phyloP scores from a whole-genome alignment of 1,140 invertebrate species.

The Leucophenga varia region DNA sequence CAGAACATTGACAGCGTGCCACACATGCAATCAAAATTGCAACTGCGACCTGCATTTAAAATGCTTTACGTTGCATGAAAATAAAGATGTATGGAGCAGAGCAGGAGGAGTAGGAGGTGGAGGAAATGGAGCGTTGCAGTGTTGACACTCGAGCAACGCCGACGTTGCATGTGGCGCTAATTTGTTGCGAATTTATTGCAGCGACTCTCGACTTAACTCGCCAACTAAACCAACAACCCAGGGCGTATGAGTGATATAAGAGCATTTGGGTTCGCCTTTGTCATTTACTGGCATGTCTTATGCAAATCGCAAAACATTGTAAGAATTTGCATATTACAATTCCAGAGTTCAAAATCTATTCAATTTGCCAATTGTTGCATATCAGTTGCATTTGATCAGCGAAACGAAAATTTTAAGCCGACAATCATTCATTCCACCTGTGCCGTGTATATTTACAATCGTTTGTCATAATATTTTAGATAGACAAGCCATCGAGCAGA shows the following conservation, averaged over 20 bases:
- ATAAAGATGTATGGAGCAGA: too few species aligned
- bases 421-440: constrained; percentile 14
- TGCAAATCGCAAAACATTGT: constrained; percentile 32
- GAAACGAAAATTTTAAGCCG: not conserved
- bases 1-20: too few species aligned
- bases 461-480: too few species aligned
- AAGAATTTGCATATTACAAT: constrained; percentile 41
- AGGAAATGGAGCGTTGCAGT: constrained; percentile 31
- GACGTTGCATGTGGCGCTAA: constrained; percentile 49
- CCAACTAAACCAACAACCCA: constrained; percentile 7
- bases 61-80: too few species aligned
- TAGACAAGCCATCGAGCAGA: too few species aligned
- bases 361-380: constrained; percentile 36
- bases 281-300: not conserved
- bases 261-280: constrained; percentile 8
- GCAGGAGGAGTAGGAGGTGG: too few species aligned
- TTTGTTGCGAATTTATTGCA: constrained; percentile 52
- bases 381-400: constrained; percentile 34
- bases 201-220: constrained; percentile 1
- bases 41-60: too few species aligned
- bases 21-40: too few species aligned
- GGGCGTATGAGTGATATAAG: constrained; percentile 45
- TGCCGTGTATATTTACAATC: constrained; percentile 17
- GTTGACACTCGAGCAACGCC: constrained; percentile 40
- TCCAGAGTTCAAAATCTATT: constrained; percentile 13